Percentiles rank a stretch among this genome's conserved stretches.
Evolutionary conservation across 2,113 vertebrate species (phyloP).

Genomic region (Salvator merianae): DNA sequence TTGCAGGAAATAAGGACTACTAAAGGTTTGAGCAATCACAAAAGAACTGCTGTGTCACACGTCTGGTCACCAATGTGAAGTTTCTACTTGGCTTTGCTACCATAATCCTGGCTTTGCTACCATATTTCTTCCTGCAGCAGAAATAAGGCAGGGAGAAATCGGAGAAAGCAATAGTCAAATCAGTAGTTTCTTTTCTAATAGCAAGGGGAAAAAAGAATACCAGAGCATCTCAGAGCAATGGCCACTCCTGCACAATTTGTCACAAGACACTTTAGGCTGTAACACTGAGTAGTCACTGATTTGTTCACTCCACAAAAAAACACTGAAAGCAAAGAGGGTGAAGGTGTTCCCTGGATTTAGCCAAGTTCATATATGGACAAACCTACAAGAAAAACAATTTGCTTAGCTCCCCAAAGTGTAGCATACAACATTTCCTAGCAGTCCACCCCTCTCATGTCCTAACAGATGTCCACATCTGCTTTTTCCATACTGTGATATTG

Average conservation of each 20-base stretch:
- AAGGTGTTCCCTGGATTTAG: neutral
- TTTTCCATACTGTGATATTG: no score
- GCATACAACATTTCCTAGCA: neutral
- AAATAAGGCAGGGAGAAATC: neutral
- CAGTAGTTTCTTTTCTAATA: neutral
- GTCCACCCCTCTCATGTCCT: neutral
- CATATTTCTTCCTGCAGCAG: neutral
- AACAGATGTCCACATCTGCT: neutral
- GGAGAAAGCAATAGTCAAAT: neutral
- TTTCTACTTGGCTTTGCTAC: no score
- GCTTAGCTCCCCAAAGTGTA: no score
- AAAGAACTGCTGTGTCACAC: constrained; percentile 19
- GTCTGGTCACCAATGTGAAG: neutral
- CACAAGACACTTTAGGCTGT: neutral
- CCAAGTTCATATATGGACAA: neutral
- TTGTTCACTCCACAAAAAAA: neutral
- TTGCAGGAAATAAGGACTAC: neutral
- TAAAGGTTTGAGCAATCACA: neutral
- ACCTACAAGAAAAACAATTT: neutral
- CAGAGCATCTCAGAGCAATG: neutral
- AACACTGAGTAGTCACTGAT: neutral
- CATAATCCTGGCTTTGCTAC: neutral
- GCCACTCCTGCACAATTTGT: neutral
- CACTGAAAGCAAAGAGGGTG: neutral
- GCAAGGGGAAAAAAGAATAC: neutral